Percentiles rank a stretch among this genome's conserved stretches.
Evolutionary conservation across 2,113 vertebrate species (phyloP).

Genomic region (Piaya cayana): DNA sequence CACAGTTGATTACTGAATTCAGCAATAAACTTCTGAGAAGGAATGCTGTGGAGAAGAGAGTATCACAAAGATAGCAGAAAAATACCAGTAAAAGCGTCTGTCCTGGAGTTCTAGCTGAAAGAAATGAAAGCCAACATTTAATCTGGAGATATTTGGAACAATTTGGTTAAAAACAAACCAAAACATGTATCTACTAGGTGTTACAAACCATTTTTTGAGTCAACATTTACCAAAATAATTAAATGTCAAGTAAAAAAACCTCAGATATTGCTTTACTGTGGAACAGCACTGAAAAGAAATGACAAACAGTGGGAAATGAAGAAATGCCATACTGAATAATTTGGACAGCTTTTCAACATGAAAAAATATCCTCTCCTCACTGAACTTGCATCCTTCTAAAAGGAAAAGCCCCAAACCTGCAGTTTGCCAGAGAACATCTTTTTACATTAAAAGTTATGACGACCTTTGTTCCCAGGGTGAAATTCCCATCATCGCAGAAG

Average conservation of each 20-base stretch:
- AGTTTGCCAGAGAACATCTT: background rate
- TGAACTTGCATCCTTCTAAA: background rate
- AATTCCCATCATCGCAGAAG: background rate
- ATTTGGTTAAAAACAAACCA: background rate
- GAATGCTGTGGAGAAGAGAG: background rate
- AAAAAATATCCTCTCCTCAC: background rate
- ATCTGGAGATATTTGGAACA: background rate
- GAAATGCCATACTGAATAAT: background rate
- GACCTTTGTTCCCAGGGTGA: background rate
- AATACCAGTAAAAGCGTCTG: background rate
- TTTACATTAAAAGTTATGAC: background rate
- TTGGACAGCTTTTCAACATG: background rate
- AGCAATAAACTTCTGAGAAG: background rate
- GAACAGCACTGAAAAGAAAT: background rate
- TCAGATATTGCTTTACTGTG: background rate
- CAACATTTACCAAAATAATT: background rate
- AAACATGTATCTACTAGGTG: background rate
- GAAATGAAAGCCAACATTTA: accelerated
- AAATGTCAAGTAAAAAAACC: background rate
- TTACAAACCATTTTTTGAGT: background rate
- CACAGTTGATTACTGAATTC: background rate
- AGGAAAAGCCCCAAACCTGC: background rate
- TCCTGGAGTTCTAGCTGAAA: background rate
- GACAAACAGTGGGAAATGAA: background rate
- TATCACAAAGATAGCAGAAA: background rate